Conservation (phyloP, 2,888 invertebrate genomes). For the Rhopalosiphum nymphaeae region DNA sequence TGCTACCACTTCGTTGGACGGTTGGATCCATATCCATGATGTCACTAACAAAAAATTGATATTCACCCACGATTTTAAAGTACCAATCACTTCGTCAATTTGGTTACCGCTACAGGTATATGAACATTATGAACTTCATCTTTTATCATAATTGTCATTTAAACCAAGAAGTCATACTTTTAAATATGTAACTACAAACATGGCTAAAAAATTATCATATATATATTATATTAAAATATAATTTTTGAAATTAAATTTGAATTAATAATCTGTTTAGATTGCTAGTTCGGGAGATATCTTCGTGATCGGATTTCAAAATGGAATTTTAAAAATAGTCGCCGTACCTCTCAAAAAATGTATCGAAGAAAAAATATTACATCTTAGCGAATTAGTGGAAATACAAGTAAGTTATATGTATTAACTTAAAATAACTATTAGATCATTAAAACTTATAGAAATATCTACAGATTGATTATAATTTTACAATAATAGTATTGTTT, state of each 20-base stretch:
- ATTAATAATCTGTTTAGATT: slow-evolving; percentile 71
- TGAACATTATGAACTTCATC: neutral
- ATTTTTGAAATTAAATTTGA: neutral
- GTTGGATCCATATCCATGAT: slow-evolving; percentile 81
- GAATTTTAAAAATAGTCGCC: slow-evolving; percentile 76
- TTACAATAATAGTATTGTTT: neutral
- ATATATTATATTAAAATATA: neutral
- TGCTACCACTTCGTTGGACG: slow-evolving; percentile 81
- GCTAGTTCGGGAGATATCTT: slow-evolving; percentile 78
- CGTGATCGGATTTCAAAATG: slow-evolving; percentile 80
- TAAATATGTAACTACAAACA: neutral
- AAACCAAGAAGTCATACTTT: neutral
- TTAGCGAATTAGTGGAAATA: neutral
- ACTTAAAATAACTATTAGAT: neutral
- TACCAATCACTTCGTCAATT: slow-evolving; percentile 43
- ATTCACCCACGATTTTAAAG: slow-evolving; percentile 75
- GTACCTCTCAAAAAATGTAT: slow-evolving; percentile 7
- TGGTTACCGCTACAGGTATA: slow-evolving; percentile 62
- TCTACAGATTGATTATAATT: neutral
- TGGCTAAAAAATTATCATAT: neutral
- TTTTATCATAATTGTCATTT: neutral
- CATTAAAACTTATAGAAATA: neutral
- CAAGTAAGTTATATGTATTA: slow-evolving; percentile 17
- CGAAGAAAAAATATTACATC: neutral
- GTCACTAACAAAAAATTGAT: slow-evolving; percentile 76